Conservation (phyloP, 2,797 vertebrate species). For the Propithecus perrieri region DNA sequence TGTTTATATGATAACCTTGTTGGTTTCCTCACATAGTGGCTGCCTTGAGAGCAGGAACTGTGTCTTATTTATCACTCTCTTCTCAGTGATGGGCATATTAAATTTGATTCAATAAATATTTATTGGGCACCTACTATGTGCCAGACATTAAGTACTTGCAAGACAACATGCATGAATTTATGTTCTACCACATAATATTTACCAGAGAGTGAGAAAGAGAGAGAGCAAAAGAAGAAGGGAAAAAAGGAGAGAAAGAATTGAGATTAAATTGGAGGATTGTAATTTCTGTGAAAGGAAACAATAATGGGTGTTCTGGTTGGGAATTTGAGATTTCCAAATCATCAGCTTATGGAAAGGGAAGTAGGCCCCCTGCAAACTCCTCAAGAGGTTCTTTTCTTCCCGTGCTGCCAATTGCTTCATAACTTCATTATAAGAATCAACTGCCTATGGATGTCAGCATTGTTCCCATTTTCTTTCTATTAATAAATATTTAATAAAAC, state of each 20-base stretch:
- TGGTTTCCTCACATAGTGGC: not conserved
- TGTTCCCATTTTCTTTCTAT: not conserved
- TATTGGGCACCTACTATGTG: not conserved
- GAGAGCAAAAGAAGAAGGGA: not conserved
- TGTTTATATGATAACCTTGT: not conserved
- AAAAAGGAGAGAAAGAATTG: not conserved
- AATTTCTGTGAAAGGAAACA: not conserved
- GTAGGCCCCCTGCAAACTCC: not conserved
- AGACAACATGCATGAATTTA: not conserved
- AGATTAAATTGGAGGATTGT: not conserved
- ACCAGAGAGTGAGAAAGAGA: not conserved
- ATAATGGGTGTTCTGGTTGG: not conserved
- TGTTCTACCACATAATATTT: not conserved
- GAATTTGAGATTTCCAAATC: not conserved
- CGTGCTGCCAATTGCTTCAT: not conserved
- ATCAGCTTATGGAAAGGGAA: not conserved
- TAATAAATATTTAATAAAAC: not conserved
- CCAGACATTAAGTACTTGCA: not conserved
- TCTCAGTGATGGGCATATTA: not conserved
- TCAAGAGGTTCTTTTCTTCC: not conserved
- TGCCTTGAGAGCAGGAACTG: not conserved
- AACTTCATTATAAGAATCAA: not conserved
- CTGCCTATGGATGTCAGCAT: not conserved
- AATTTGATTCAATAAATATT: not conserved
- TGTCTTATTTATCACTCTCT: not conserved